Base-by-base conservation (phyloP, 2,888 invertebrate genomes). In the Fissipunctia ypsillon region DNA sequence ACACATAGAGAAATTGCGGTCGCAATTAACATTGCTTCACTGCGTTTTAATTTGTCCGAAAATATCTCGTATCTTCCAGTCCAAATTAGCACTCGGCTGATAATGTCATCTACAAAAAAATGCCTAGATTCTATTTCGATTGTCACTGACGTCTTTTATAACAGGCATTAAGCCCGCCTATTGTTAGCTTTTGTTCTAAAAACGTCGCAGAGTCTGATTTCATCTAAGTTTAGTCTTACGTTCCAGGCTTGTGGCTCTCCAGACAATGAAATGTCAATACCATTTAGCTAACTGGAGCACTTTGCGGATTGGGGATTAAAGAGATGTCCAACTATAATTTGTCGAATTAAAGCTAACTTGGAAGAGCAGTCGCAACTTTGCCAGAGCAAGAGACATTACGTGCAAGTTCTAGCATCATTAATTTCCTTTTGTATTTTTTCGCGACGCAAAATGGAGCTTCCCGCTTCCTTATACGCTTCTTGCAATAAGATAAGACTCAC, bases 111-210 rank as follows among this genome's bases (percentile, higher is more conserved):
- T 28, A 54, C 60, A 68, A 69, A 72, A 50, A 74, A 74, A 69
- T 50, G 56, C 54, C 60, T 79, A 69, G 60, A 79, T 86, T 76
- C 45, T 80, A 73, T 85, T 80, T 70, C 22, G n/a, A 71, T 66
- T 66, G 59, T 22, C 50, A 14, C 65, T 67, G 66, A 69, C 64
- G 66, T 83, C 65, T 81, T 69, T 76, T 65, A 64, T 25, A 73
- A 73, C 56, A 54, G 61, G 38, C 67, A 72, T 64, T 68, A 69
- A 64, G 74, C 59, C 28, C 35, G 28, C 48, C 71, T 76, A 67
- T 80, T 84, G 73, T 86, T 80, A 75, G 66, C 68, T 80, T 69
- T 73, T 72, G 81, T 72, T 83, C 81, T 72, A 72, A 74, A 80
- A 77, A 76, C 78, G 72, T 74, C 66, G 68, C 73, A 31, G 66